Percentiles rank a stretch among this genome's conserved stretches.
These are phyloP conservation scores for Lepidostoma basale DNA, from an alignment of 1,140 invertebrate genomes.

Conservation along the genomic window DNA sequence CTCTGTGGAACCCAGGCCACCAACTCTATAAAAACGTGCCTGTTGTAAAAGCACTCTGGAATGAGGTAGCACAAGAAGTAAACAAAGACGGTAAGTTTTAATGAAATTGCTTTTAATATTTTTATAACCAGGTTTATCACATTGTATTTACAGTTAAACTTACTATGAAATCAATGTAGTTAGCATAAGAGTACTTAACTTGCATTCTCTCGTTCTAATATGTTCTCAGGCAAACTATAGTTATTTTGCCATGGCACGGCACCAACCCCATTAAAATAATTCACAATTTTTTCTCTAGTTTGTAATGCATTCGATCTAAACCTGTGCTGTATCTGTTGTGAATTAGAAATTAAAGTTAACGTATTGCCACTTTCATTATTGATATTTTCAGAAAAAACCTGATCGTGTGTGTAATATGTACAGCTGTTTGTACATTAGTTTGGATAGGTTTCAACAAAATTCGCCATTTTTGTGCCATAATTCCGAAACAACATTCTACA, in stretches of 20 bases:
- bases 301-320: conserved; percentile 20
- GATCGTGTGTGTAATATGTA: conserved; percentile 10
- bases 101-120: neutral
- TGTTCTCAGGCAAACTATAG: conserved; percentile 16
- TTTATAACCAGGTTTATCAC: neutral
- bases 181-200: conserved; percentile 9
- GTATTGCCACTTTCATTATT: conserved; percentile 24
- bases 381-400: conserved; percentile 5
- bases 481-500: conserved; percentile 23
- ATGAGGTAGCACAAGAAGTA: conserved; percentile 17
- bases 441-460: conserved; percentile 17
- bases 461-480: conserved; percentile 20
- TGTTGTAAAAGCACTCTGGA: conserved; percentile 8
- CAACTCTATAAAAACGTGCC: conserved; percentile 6
- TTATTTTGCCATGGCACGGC: conserved; percentile 17
- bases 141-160: neutral
- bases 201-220: conserved; percentile 20
- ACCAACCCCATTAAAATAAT: conserved; percentile 5
- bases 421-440: conserved; percentile 3
- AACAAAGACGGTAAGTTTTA: conserved; percentile 12
- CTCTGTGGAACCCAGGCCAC: neutral
- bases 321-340: neutral
- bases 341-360: conserved; percentile 14
- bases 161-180: conserved; percentile 10
- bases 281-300: conserved; percentile 7